A percentile compares a stretch with the other conserved stretches of the same genome.
Conservation (phyloP, 2,797 vertebrate genomes). For the Discoglossus pictus region DNA sequence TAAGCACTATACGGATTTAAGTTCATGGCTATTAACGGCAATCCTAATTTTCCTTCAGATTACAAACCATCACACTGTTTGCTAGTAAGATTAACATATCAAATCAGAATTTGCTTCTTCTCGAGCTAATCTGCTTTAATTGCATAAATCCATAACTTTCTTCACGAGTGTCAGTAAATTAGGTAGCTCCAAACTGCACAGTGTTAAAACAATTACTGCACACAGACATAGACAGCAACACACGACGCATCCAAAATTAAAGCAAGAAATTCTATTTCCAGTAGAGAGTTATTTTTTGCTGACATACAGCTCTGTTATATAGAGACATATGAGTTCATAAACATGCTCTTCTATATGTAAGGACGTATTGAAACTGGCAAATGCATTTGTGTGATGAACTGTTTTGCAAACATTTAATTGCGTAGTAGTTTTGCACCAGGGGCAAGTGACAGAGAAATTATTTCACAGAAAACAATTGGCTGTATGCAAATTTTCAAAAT, state of each 20-base stretch:
- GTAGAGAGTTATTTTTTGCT: slow-evolving; percentile 47
- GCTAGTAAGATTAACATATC: slow-evolving; percentile 20
- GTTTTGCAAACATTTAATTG: slow-evolving; percentile 50
- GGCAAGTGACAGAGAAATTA: slow-evolving; percentile 47
- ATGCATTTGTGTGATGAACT: slow-evolving; percentile 49
- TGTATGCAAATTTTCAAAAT: slow-evolving; percentile 49
- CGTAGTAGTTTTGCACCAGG: slow-evolving; percentile 35
- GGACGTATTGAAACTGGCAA: slow-evolving; percentile 45
- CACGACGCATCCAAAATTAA: slow-evolving; percentile 35
- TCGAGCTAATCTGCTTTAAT: slow-evolving; percentile 27
- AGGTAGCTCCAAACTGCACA: slow-evolving; percentile 21
- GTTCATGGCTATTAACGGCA: background rate
- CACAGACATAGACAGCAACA: slow-evolving; percentile 15
- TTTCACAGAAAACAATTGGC: slow-evolving; percentile 44
- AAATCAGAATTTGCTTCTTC: slow-evolving; percentile 4
- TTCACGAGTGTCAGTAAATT: slow-evolving; percentile 30
- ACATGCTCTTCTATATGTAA: slow-evolving; percentile 45
- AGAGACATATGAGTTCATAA: slow-evolving; percentile 50
- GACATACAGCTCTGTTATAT: slow-evolving; percentile 47
- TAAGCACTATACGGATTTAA: background rate
- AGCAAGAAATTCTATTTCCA: slow-evolving; percentile 36
- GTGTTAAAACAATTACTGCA: slow-evolving; percentile 41
- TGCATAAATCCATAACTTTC: slow-evolving; percentile 39
- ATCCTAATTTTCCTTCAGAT: slow-evolving; percentile 4
- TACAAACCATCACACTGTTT: slow-evolving; percentile 11